Evolutionary conservation across 2,113 vertebrate genomes (phyloP), one percentile per base, ranked within the genome.

Genomic region (Crotophaga sulcirostris): DNA sequence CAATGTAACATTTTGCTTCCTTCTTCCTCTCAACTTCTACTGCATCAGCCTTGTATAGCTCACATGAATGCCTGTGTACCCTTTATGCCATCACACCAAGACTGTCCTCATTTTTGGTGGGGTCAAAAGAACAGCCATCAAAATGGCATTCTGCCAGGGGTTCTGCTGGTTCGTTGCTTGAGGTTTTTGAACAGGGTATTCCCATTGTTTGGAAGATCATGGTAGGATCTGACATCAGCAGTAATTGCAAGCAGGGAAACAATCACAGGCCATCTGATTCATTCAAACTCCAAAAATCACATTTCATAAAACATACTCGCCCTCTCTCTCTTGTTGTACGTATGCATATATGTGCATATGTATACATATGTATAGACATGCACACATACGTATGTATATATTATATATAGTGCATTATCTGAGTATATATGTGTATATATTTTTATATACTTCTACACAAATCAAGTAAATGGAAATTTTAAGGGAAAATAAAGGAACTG

Each of bases 141-240:
- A 84, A 89, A 87, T 13, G 59, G 15, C 24, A 73, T 74, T 77
- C 38, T 93, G 51, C 34, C 29, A 74, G 54, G 69, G 34, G 44
- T 69, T 33, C 64, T 77, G 33, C 64, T 62, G 67, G 4, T 76
- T n/a, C 58, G 19, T 44, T 33, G 58, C 58, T 59, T 55, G 33
- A 56, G 16, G 9, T 64, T 82, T 64, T 77, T 73, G 25, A 40
- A 60, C 2, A 52, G 29, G 29, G 12, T 56, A n/a, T 88, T 59
- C 28, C 2, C 16, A 4, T 21, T 2, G 2, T 51, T 68, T 64
- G 16, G 64, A 81, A 74, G 21, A 13, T 56, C 55, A 34, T 0
- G 0, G 34, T 51, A 28, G 0, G 0, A n/a, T 51, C 69, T 42
- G 14, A n/a, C 34, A 74, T 36, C 28, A 88, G 19, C 55, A 64